Evolutionary conservation across 2,797 vertebrate genomes (phyloP).

Genomic region (Bovichtus diacanthus): DNA sequence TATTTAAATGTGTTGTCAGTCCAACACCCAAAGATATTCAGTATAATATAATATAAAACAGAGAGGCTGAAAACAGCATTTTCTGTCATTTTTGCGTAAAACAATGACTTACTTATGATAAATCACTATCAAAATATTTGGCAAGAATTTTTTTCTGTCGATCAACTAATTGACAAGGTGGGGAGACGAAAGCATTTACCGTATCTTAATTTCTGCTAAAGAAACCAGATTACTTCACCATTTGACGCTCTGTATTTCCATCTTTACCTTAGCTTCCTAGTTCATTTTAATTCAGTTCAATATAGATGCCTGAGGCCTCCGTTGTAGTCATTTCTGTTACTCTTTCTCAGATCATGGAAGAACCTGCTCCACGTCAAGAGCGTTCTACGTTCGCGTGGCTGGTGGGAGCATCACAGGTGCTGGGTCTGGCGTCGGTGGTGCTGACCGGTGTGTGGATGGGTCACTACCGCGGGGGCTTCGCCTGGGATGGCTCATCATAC

Average conservation of each 20-base stretch:
- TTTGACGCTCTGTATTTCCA: background rate
- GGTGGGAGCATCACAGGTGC: constrained; percentile 74
- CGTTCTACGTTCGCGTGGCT: constrained; percentile 54
- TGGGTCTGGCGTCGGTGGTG: constrained; percentile 86
- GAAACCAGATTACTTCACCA: background rate
- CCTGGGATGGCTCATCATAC: constrained; percentile 84
- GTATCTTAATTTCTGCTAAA: background rate
- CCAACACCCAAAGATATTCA: too few relatives aligned
- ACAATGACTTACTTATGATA: too few relatives aligned
- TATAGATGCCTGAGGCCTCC: constrained; percentile 10
- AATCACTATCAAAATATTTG: too few relatives aligned
- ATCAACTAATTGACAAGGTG: too few relatives aligned
- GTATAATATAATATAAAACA: too few relatives aligned
- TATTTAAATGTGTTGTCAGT: too few relatives aligned
- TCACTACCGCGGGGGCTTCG: constrained; percentile 87
- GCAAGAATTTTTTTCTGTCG: too few relatives aligned
- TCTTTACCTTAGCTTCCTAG: background rate
- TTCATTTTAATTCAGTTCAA: background rate
- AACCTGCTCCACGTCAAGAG: constrained; percentile 3
- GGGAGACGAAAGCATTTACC: too few relatives aligned
- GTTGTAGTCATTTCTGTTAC: background rate
- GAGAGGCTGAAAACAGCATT: too few relatives aligned
- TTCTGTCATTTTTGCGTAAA: too few relatives aligned
- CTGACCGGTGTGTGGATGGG: constrained; percentile 90
- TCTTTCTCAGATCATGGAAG: constrained; percentile 68